These are phyloP conservation scores for Cossypha dichroa DNA, from an alignment of 2,797 vertebrate genomes.

Conservation along the genomic window DNA sequence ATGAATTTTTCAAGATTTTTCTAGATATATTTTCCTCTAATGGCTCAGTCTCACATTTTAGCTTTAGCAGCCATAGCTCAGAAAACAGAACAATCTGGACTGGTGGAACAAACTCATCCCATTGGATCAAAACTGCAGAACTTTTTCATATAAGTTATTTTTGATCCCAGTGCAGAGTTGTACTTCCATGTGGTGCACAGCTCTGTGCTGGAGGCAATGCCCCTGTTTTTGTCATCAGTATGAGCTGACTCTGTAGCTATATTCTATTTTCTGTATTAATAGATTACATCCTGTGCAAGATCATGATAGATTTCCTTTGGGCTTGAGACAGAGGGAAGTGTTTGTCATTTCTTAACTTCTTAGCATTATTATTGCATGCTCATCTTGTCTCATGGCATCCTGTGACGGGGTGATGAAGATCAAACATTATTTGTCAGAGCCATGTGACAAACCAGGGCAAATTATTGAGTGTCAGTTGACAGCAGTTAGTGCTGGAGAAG, in stretches of 20 bases:
- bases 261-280: not conserved
- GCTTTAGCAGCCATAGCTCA: not conserved
- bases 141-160: accelerated
- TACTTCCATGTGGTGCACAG: not conserved
- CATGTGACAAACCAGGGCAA: not conserved
- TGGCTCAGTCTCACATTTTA: not conserved
- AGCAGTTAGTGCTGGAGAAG: not conserved
- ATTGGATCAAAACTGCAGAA: not conserved
- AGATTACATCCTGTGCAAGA: not conserved
- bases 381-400: not conserved
- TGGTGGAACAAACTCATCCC: not conserved
- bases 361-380: not conserved
- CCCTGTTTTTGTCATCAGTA: not conserved
- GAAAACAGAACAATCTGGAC: not conserved
- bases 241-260: not conserved
- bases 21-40: not conserved
- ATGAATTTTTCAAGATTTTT: not conserved
- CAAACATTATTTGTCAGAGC: not conserved
- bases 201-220: not conserved
- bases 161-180: not conserved
- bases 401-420: not conserved
- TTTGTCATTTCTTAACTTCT: not conserved
- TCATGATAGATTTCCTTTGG: not conserved
- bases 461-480: not conserved
- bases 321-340: not conserved